Conservation (phyloP, 1,140 invertebrate genomes). For the Drosophila takahashii region DNA sequence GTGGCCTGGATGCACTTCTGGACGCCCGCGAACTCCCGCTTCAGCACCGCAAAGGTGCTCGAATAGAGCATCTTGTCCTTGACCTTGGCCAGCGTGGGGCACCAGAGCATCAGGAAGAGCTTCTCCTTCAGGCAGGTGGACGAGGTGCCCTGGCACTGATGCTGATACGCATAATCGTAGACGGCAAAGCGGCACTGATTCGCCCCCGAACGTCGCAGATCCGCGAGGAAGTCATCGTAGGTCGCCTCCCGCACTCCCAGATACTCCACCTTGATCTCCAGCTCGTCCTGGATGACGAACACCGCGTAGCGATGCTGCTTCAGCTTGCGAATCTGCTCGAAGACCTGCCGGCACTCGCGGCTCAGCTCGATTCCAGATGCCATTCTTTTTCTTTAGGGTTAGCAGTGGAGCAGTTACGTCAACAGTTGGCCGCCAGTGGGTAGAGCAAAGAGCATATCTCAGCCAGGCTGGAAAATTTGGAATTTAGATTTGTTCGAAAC, state of each 20-base stretch:
- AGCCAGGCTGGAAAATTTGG: neutral
- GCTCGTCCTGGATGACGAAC: slow-evolving; percentile 39
- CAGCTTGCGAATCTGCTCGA: slow-evolving; percentile 46
- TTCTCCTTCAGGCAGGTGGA: slow-evolving; percentile 51
- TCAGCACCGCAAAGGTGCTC: slow-evolving; percentile 50
- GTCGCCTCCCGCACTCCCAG: slow-evolving; percentile 28
- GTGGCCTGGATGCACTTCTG: slow-evolving; percentile 64
- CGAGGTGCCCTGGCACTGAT: slow-evolving; percentile 35
- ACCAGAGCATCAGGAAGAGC: slow-evolving; percentile 63
- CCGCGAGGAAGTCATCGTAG: slow-evolving; percentile 51
- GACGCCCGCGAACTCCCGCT: slow-evolving; percentile 39
- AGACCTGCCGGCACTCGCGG: slow-evolving; percentile 33
- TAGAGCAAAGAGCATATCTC: neutral
- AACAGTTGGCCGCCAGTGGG: neutral
- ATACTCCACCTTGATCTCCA: slow-evolving; percentile 36
- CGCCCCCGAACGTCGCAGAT: slow-evolving; percentile 18
- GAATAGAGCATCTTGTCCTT: slow-evolving; percentile 72
- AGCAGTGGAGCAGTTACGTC: neutral
- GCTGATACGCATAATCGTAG: slow-evolving; percentile 52
- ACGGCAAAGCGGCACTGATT: slow-evolving; percentile 58
- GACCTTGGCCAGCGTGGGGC: slow-evolving; percentile 37
- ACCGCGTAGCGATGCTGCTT: slow-evolving; percentile 60
- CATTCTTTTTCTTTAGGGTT: slow-evolving; percentile 30
- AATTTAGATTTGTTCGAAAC: neutral
- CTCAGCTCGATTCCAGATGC: slow-evolving; percentile 47